Conservation (phyloP, 2,113 vertebrate species). For the Monopterus albus region DNA sequence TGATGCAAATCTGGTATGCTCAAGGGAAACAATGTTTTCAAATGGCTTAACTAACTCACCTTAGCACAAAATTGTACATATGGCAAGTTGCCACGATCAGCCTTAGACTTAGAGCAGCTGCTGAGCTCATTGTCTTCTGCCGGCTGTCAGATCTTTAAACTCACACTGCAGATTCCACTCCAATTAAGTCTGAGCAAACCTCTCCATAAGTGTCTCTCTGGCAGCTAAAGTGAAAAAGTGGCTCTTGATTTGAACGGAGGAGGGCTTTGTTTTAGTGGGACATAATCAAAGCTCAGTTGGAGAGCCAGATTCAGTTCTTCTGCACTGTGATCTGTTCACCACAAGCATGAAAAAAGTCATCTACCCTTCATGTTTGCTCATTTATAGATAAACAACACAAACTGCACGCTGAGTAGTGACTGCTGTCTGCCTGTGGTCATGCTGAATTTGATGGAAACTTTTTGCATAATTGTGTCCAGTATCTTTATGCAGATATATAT, state of each 20-base stretch:
- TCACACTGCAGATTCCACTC: slow-evolving; percentile 61
- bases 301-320: slow-evolving; percentile 38
- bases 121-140: slow-evolving; percentile 48
- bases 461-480: neutral
- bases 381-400: slow-evolving; percentile 50
- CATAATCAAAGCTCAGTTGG: slow-evolving; percentile 59
- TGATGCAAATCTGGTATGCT: slow-evolving; percentile 1
- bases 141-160: slow-evolving; percentile 53
- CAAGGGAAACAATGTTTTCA: slow-evolving; percentile 16
- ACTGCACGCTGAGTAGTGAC: too few relatives aligned
- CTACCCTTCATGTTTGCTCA: slow-evolving; percentile 56
- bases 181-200: slow-evolving; percentile 58
- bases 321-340: slow-evolving; percentile 55
- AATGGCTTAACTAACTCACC: slow-evolving; percentile 46
- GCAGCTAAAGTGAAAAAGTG: slow-evolving; percentile 49
- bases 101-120: slow-evolving; percentile 56
- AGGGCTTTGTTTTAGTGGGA: slow-evolving; percentile 62
- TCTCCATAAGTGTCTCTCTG: slow-evolving; percentile 39
- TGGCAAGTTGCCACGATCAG: slow-evolving; percentile 55
- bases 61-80: slow-evolving; percentile 45
- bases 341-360: slow-evolving; percentile 50
- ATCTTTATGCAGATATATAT: neutral
- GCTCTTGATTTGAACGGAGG: slow-evolving; percentile 49
- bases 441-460: neutral
- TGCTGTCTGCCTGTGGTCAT: neutral